A percentile compares a stretch with the other conserved stretches of the same genome.
Conservation (phyloP, 2,888 invertebrate genomes). For the Gymnosoma rotundatum region DNA sequence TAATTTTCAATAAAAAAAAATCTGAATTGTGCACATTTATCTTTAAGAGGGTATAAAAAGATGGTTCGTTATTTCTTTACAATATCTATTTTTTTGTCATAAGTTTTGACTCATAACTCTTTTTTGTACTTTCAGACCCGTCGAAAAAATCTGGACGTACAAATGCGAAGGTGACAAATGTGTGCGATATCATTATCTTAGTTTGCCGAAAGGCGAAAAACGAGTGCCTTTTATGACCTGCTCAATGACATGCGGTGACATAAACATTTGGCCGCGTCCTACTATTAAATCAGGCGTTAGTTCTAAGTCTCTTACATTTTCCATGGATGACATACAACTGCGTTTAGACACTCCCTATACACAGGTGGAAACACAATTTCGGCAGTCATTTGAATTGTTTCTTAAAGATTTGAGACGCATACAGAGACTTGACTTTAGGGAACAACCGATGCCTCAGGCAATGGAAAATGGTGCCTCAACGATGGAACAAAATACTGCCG, state of each 20-base stretch:
- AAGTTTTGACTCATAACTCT: not conserved
- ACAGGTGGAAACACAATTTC: conserved; percentile 77
- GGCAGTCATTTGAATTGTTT: conserved; percentile 79
- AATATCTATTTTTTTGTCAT: too few relatives aligned
- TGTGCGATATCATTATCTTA: conserved; percentile 84
- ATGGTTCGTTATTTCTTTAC: too few relatives aligned
- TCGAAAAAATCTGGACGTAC: conserved; percentile 88
- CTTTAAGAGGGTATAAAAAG: too few relatives aligned
- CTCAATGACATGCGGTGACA: conserved; percentile 88
- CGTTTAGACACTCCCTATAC: conserved; percentile 78
- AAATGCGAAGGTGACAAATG: conserved; percentile 88
- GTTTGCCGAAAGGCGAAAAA: conserved; percentile 76
- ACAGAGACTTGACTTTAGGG: conserved; percentile 76
- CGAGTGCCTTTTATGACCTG: conserved; percentile 88
- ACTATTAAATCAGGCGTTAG: conserved; percentile 88
- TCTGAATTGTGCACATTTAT: too few relatives aligned
- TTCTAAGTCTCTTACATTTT: conserved; percentile 85
- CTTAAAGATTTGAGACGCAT: conserved; percentile 79
- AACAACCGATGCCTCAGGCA: conserved; percentile 35
- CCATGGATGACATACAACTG: conserved; percentile 78
- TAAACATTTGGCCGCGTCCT: conserved; percentile 91
- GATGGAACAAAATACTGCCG: conserved; percentile 17
- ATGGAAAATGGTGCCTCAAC: conserved; percentile 9
- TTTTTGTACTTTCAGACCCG: conserved; percentile 75
- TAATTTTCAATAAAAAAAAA: too few relatives aligned